phyloP scores from a whole-genome alignment of 2,113 vertebrate species.

The Syngnathus typhle region DNA sequence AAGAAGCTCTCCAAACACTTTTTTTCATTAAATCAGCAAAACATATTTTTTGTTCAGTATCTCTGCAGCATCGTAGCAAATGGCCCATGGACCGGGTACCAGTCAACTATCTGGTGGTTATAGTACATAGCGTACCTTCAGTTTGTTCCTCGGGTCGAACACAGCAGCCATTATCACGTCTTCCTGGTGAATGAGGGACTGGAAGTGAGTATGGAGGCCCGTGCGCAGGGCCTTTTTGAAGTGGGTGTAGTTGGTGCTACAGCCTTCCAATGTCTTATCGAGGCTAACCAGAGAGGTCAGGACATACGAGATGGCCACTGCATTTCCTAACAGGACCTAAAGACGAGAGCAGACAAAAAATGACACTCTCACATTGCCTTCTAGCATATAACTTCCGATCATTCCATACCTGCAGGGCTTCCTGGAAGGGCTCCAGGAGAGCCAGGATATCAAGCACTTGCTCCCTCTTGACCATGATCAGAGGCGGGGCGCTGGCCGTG shows the following conservation, averaged over 20 bases:
- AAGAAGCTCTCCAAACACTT: too few species aligned
- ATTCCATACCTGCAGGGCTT: constrained; percentile 54
- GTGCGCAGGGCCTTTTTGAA: constrained; percentile 65
- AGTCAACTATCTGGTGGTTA: neutral
- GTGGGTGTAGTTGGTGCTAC: constrained; percentile 53
- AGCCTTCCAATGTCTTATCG: constrained; percentile 59
- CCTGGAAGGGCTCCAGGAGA: constrained; percentile 67
- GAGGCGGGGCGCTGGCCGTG: constrained; percentile 54
- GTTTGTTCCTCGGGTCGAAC: constrained; percentile 69
- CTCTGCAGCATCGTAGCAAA: too few species aligned
- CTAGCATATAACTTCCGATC: neutral
- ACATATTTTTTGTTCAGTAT: too few species aligned
- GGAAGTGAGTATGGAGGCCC: constrained; percentile 59
- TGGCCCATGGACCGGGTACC: neutral
- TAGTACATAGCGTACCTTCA: constrained; percentile 45
- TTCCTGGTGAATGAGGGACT: constrained; percentile 58
- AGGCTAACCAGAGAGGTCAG: constrained; percentile 64
- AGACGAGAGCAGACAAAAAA: neutral
- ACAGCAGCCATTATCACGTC: constrained; percentile 66
- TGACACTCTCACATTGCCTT: neutral
- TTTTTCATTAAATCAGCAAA: too few species aligned
- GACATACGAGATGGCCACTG: constrained; percentile 59
- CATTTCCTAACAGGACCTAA: constrained; percentile 63
- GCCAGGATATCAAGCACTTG: constrained; percentile 67
- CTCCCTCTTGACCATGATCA: constrained; percentile 63